Evolutionary conservation across 2,113 vertebrate species (phyloP), one percentile per base, ranked within the genome.

Genomic region (Mesocricetus auratus): DNA sequence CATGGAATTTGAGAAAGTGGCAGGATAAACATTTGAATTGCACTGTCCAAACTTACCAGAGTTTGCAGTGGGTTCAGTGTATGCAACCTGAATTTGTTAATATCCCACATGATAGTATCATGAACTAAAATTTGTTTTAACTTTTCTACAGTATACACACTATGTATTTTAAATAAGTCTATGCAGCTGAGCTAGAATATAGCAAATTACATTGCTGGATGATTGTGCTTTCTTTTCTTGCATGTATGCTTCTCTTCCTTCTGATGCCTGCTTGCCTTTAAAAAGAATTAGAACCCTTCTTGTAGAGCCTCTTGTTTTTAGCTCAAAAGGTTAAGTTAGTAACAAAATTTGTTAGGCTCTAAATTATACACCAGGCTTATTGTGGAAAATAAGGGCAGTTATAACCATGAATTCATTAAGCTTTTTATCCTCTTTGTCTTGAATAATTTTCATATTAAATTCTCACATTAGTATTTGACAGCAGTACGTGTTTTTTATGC

Each of bases 111-210:
- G 6, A 90, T 29, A 42, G 8, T 16, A 94, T 58, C 2, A 86
- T 29, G 33, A 22, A 16, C 3, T 68, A 96, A 82, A 0, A 36
- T 71, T 95, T 95, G 26, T 45, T 68, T 93, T 83, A 31, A n/a
- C 58, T 0, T 68, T 29, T 64, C 22, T 0, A 0, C 22, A 39
- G 1, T 0, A 1, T 45, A 9, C 11, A 15, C 6, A 10, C 2
- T 29, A 0, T 91, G 45, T 89, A 87, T 42, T 93, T 22, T 82
- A 79, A 94, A 93, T 71, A 90, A 89, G 94, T 42, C 60, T 29
- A 82, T 19, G 3, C 53, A 58, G 2, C 22, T 47, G 9, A 83
- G 0, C 5, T 86, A 26, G 8, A 36, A 24, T 21, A 87, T 62
- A 2, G 17, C 26, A 42, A 53, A 86, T 60, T 42, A 42, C 36